These are phyloP conservation scores for Papilio glaucus DNA, from an alignment of 1,140 invertebrate genomes.

Conservation along the genomic window DNA sequence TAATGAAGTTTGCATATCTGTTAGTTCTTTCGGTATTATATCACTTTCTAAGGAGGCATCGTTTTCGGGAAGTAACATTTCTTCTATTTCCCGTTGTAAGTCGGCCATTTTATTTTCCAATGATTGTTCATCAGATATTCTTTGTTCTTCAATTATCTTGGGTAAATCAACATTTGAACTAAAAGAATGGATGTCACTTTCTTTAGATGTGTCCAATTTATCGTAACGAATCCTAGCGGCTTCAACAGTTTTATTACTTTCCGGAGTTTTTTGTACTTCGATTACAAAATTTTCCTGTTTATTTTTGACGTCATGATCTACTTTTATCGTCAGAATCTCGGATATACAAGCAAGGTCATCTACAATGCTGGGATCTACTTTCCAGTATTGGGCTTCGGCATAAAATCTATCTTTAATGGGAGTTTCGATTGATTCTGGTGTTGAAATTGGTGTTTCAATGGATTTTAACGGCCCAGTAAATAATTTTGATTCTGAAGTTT, in stretches of 20 bases:
- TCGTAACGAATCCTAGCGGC: neutral
- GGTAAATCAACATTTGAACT: neutral
- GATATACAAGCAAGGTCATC: constrained; percentile 51
- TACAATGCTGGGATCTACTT: constrained; percentile 59
- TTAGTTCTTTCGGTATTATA: constrained; percentile 63
- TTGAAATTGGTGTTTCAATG: constrained; percentile 56
- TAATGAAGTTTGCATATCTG: constrained; percentile 56
- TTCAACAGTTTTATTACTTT: neutral
- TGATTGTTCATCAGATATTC: constrained; percentile 70
- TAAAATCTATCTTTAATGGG: constrained; percentile 75
- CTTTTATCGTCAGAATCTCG: constrained; percentile 60
- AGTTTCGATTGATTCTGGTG: constrained; percentile 71
- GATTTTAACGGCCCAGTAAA: constrained; percentile 31
- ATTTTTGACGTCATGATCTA: constrained; percentile 35
- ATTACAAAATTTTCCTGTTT: constrained; percentile 26
- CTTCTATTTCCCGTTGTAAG: constrained; percentile 78
- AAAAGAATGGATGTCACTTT: constrained; percentile 3
- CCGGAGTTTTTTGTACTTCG: neutral
- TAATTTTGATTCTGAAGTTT: constrained; percentile 34
- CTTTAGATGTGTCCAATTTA: constrained; percentile 23
- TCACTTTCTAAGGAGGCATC: constrained; percentile 67
- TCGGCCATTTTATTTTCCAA: constrained; percentile 79
- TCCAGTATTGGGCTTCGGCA: constrained; percentile 78
- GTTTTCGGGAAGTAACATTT: constrained; percentile 76
- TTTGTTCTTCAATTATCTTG: constrained; percentile 40